Base-by-base conservation (phyloP, 2,113 vertebrate genomes). In the Neolamprologus variostigma region DNA sequence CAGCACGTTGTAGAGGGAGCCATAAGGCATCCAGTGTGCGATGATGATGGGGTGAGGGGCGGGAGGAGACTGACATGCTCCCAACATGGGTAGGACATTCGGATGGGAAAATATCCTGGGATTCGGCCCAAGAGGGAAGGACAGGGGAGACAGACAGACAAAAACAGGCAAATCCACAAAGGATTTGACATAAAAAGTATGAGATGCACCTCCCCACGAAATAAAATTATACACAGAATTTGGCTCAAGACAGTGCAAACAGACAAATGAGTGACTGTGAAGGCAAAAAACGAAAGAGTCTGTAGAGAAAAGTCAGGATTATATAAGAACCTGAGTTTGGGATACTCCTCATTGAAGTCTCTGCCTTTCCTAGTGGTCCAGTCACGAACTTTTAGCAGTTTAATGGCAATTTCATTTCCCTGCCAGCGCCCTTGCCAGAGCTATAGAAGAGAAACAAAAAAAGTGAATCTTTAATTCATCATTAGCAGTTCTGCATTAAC, bases 11-110 rank as follows among this genome's bases (percentile, higher is more conserved):
- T 99, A 99, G 85, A 99, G 97, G 57, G 98, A 99, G 92, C 99
- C 99, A 1, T 97, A 98, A 81, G 98, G 98, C 99, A 99, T 99
- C 98, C 97, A 99, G 95, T 99, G 98, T 95, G 98, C 98, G 97
- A 99, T 98, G 93, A 99, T 92, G 81, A 96, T 96, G n/a, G 98
- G 98, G 86, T 98, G 97, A 26, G 98, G 98, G 9, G 98, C 97
- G 1, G 98, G 98, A 19, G 98, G 98, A 9, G 97, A 93, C 95
- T 98, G 98, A 95, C 99, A 99, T 80, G 97, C 98, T 0, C 98
- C 99, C 93, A 99, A 95, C 91, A 99, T 98, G 0, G 99, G 99
- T 71, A 99, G 96, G 89, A 99, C 99, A 3, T 99, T 99, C 9
- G 99, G 99, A 93, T 99, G 99, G 26, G 99, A 99, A 92, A 99